Evolutionary conservation across 2,797 vertebrate species (phyloP), one percentile per base, ranked within the genome.

Genomic region (Eupleurogrammus muticus): DNA sequence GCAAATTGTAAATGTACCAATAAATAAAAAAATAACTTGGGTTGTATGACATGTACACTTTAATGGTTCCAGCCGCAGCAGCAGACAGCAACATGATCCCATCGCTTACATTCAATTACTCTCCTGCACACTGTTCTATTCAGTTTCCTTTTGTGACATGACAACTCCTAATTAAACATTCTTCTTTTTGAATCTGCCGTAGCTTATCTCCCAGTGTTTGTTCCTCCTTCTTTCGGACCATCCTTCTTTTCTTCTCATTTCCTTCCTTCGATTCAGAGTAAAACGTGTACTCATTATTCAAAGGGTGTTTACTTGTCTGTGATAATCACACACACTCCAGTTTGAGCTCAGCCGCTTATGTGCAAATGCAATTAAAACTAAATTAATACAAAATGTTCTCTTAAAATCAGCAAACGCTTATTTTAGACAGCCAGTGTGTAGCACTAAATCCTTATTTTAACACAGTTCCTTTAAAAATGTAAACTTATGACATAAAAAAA

Each of bases 401-500:
- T 46, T 54, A 32, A 64, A 70, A 58, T 19, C 10, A 56, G 40
- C 28, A 57, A 72, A 55, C n/a, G 69, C 12, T 16, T 58, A 12
- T 74, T 38, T 36, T 58, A 32, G 63, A 46, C 28, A 28, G 28
- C 6, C 28, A 28, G 14, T 42, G 42, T 65, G 16, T 10, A 17
- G 36, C 14, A 55, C 17, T 46, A 38, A 68, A 76, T 51, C 47
- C 52, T 53, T 12, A 67, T 36, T 73, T 59, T 35, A 53, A 48
- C 56, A 73, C 73, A 14, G 21, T 56, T 84, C 55, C 67, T 59
- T 74, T 62, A 55, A 46, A 55, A 46, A 70, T 69, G 44, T 35
- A 60, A 71, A 36, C 23, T 64, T 38, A 53, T 23, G 13, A 73
- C 36, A 38, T 54, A 36, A 38, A 70, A 67, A 23, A 61, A 80